Base-by-base conservation (phyloP, 1,140 invertebrate species). In the Dermatophagoides farinae region DNA sequence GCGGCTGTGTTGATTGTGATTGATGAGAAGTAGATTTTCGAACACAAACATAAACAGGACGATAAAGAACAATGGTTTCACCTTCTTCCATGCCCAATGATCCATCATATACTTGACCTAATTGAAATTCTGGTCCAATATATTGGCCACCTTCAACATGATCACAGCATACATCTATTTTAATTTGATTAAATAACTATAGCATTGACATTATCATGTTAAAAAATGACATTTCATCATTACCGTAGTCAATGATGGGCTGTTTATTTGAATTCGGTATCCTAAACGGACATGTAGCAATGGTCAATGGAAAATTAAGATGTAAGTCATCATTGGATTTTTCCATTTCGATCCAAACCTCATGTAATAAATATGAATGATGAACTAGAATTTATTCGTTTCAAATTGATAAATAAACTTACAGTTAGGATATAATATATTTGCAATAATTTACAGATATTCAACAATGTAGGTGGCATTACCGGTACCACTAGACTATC, bases 91-190 rank as follows among this genome's bases (percentile, higher is more conserved):
- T 59, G 12, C 67, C 67, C 22, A 70, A 31, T 23, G 75, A 75
- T n/a, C 83, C 83, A 70, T 86, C 84, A 69, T 86, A 87, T 5
- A 86, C 85, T 70, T 86, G 82, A 4, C 84, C 84, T 10, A 86
- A 68, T 40, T 85, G 77, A 69, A 87, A 86, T 71, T 86, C 84
- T 0, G 84, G 83, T 20, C 83, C 84, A 38, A 85, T 81, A 72
- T 86, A 86, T 68, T 80, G 79, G 0, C 85, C 85, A 18, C 84
- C 85, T 72, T 86, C 84, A 0, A 85, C 82, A 65, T 83, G 79
- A 20, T 80, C 77, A 53, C 75, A 77, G 11, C 81, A 81, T 39
- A 78, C 75, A 67, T 84, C 83, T 85, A 69, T 31, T 4, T 31
- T 16, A 72, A 72, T 65, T 59, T 54, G 63, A 62, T 61, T 64